Conservation (phyloP, 2,888 invertebrate species). For the Lithophane ornitopus region DNA sequence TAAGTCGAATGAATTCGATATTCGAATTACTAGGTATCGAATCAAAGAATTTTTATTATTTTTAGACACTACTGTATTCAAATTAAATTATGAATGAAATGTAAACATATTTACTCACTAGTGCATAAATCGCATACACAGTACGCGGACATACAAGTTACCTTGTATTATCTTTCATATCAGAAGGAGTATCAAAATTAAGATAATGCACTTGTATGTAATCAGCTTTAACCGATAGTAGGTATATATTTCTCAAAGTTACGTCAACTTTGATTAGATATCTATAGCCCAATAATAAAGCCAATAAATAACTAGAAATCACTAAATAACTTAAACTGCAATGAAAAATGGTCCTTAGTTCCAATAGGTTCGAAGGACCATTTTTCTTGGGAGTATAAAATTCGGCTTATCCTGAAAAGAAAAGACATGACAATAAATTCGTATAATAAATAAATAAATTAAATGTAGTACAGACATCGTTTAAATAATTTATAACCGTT, state of each 20-base stretch:
- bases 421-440: background rate
- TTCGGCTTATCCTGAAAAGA: background rate
- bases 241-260: conserved; percentile 30
- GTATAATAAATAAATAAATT: conserved; percentile 27
- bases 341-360: background rate
- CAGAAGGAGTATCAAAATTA: conserved; percentile 41
- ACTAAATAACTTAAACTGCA: background rate
- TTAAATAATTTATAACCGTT: conserved; percentile 37
- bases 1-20: conserved; percentile 18
- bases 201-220: conserved; percentile 64
- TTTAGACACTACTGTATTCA: background rate
- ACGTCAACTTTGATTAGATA: conserved; percentile 50
- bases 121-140: conserved; percentile 33
- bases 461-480: conserved; percentile 11
- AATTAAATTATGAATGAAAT: conserved; percentile 5
- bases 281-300: background rate
- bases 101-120: conserved; percentile 13
- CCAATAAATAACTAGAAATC: conserved; percentile 6
- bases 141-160: conserved; percentile 15
- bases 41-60: background rate
- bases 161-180: conserved; percentile 48
- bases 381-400: background rate
- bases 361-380: background rate
- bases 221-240: conserved; percentile 44
- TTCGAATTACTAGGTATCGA: conserved; percentile 3